Base-by-base conservation (phyloP, 2,797 vertebrate genomes). In the Pseudocheirus occidentalis region DNA sequence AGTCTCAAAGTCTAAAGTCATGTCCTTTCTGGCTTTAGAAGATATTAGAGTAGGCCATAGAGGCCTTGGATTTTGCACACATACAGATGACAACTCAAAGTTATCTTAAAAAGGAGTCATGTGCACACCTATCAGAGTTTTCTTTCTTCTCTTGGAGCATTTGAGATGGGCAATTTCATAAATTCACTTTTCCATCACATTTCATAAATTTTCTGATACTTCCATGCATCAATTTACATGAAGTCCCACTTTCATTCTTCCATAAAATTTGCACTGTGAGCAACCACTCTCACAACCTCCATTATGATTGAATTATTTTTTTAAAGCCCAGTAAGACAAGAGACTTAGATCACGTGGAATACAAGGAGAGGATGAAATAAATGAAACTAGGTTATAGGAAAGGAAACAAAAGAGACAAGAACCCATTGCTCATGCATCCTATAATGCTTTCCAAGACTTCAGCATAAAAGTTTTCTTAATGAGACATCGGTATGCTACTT, bases 391-490 rank as follows among this genome's bases (percentile, higher is more conserved):
- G 53, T 94, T 92, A 93, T 46, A 81, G 16, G 40, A 91, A 94
- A 95, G 55, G n/a, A 87, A 87, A 87, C 31, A 91, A 62, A 93
- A 95, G 73, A 93, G 21, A 91, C 4, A 0, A 34, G 52, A 55
- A 4, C 5, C 90, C 18, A 28, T 55, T 91, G 62, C 55, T 29
- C 95, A 54, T 92, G 3, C 40, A 91, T 52, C 34, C n/a, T 27
- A 13, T n/a, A 57, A 40, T 50, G 92, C n/a, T 93, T 12, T 28
- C 58, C 34, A 81, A 93, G 21, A 55, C 54, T 94, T 29, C n/a
- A 1, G 1, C 34, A 91, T 59, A 55, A 91, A 96, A 94, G 53
- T 34, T 95, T 90, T 94, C 93, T 91, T 95, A 97, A 96, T 58
- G 55, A 90, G 54, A 40, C 31, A 92, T 96, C n/a, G 62, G 89